Evolutionary conservation across 1,140 invertebrate genomes (phyloP).

Genomic region (Phocides pigmalion): DNA sequence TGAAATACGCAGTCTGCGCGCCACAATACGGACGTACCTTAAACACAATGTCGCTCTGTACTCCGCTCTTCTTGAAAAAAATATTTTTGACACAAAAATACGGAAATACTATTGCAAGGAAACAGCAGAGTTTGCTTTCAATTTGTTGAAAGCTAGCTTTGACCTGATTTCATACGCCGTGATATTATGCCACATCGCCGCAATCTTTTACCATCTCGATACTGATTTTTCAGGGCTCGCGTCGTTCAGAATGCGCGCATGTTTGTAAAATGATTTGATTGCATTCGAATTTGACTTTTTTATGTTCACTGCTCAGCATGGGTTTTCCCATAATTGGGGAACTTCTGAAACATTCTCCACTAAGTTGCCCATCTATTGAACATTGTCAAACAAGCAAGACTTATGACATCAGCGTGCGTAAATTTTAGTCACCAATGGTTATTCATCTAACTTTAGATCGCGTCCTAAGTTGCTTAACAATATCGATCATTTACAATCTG

Average conservation of each 20-base stretch:
- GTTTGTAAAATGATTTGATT: conserved; percentile 12
- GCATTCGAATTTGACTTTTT: too few species aligned
- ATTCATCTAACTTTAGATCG: too few species aligned
- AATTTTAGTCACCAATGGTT: too few species aligned
- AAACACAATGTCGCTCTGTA: conserved; percentile 25
- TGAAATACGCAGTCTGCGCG: conserved; percentile 27
- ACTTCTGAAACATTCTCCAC: too few species aligned
- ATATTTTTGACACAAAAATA: conserved; percentile 28
- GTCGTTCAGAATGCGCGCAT: neutral
- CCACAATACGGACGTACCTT: conserved; percentile 24
- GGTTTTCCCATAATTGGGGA: too few species aligned
- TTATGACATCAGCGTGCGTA: too few species aligned
- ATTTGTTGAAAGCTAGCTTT: conserved; percentile 34
- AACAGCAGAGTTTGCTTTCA: conserved; percentile 28
- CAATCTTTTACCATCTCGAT: conserved; percentile 20
- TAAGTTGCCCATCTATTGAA: too few species aligned
- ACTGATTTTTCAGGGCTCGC: conserved; percentile 6
- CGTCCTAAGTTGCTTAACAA: too few species aligned
- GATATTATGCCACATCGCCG: conserved; percentile 22
- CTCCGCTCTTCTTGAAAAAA: conserved; percentile 26
- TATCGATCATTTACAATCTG: too few species aligned
- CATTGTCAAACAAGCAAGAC: too few species aligned
- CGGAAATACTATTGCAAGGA: conserved; percentile 28
- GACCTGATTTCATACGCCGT: conserved; percentile 26
- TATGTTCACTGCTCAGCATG: too few species aligned